Base-by-base conservation (phyloP, 2,797 vertebrate genomes). In the Pseudopleuronectes americanus region DNA sequence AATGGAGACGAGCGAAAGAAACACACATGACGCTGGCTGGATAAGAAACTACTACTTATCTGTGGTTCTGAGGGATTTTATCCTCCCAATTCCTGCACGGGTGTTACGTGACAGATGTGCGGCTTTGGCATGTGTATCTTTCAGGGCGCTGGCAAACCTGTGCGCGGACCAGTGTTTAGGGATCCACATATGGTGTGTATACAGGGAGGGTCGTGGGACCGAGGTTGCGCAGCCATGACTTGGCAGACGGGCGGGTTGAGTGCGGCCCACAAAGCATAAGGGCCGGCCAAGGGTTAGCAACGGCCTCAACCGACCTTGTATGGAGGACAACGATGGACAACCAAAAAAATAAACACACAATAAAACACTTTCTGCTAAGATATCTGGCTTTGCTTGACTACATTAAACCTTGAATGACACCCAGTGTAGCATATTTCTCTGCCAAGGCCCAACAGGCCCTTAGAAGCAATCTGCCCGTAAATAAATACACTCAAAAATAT, bases 281-380 rank as follows among this genome's bases (percentile, higher is more conserved):
- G 80, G 88, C 72, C 87, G 87, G 86, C 86, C 89, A 89, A 89
- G 65, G 84, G 80, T 90, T 77, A 84, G 80, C 69, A 65, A 76
- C 60, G 51, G 51, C 71, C 79, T 74, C 54, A 28, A 73, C 63
- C 33, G 52, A 51, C 54, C 36, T 48, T 60, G 54, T 38, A 74
- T 43, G 74, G n/a, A 63, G 71, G 64, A 76, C 49, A 66, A 68
- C 16, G 51, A 79, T 26, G 24, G 33, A 68, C 41, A 56, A 70
- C 47, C 60, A 68, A 31, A 54, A 81, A 82, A 82, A 84, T 76
- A 83, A 68, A 79, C 64, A 53, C n/a, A n/a, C n/a, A n/a, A n/a
- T n/a, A 72, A 70, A n/a, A 10, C 23, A 67, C 49, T 19, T 31
- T 43, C 21, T 45, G 41, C 41, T 45, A 6, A 5, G 41, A 45